Evolutionary conservation across 92 coral and sea anemone species (phyloP).

Genomic region (Blastomussa wellsi): DNA sequence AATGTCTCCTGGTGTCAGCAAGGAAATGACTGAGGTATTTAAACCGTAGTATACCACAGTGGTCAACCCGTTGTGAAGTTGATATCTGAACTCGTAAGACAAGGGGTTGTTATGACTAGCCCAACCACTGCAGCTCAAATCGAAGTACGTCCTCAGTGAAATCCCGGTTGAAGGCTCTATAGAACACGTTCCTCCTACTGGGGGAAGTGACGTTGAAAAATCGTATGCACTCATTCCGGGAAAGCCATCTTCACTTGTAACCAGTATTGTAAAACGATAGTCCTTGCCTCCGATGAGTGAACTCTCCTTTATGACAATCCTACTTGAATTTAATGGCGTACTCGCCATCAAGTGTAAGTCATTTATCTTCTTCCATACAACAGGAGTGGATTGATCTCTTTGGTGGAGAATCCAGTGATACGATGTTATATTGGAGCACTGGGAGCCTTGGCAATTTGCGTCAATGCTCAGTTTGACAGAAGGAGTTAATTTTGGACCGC

Average conservation of each 20-base stretch:
- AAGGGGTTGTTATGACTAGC: neutral
- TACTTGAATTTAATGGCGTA: slow-evolving; percentile 8
- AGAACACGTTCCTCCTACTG: slow-evolving; percentile 13
- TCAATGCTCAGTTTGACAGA: slow-evolving; percentile 24
- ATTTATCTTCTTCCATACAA: neutral
- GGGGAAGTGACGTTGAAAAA: neutral
- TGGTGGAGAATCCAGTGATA: slow-evolving; percentile 12
- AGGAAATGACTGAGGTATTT: neutral
- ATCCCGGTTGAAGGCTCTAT: slow-evolving; percentile 19
- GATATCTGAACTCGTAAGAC: slow-evolving; percentile 21
- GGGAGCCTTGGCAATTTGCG: neutral
- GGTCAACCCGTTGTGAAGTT: slow-evolving; percentile 1
- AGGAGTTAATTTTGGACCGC: neutral
- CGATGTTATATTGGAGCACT: slow-evolving; percentile 4
- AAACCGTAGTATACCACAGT: slow-evolving; percentile 18
- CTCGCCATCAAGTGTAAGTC: neutral
- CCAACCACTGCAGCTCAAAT: slow-evolving; percentile 21
- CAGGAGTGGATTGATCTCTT: no score
- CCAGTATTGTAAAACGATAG: slow-evolving; percentile 16
- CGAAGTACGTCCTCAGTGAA: slow-evolving; percentile 15
- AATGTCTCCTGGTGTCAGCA: slow-evolving; percentile 9
- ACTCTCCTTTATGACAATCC: slow-evolving; percentile 15
- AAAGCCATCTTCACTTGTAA: neutral
- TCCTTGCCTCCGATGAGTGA: neutral
- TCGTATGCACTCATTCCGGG: slow-evolving; percentile 6